Evolutionary conservation across 2,113 vertebrate genomes (phyloP).

Genomic region (Fregata magnificens): DNA sequence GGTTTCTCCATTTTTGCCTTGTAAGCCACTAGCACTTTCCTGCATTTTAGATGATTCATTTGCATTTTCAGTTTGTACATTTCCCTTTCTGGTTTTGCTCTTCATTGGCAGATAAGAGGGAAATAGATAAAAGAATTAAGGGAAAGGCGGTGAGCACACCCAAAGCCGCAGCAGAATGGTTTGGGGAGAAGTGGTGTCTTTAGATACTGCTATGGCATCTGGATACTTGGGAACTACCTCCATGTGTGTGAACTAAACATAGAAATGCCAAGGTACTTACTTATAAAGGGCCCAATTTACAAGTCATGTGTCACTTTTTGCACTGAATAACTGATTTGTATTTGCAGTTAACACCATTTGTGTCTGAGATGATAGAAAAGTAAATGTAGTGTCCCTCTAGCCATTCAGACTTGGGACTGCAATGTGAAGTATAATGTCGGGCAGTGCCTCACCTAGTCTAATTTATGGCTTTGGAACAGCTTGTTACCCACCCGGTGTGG

Average conservation of each 20-base stretch:
- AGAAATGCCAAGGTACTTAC: neutral
- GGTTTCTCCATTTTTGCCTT: neutral
- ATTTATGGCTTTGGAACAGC: slow-evolving; percentile 27
- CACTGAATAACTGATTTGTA: slow-evolving; percentile 19
- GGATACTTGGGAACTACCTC: neutral
- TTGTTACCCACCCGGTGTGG: neutral
- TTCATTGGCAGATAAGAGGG: neutral
- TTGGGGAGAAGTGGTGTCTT: neutral
- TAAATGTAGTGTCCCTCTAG: neutral
- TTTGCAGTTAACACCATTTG: slow-evolving; percentile 31
- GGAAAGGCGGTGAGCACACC: neutral
- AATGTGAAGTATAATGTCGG: neutral
- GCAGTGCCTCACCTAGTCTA: neutral
- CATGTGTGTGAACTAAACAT: neutral
- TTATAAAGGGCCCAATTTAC: neutral
- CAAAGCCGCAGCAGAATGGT: neutral
- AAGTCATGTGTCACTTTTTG: neutral
- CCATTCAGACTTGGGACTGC: neutral
- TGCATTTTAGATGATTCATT: neutral
- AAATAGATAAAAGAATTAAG: neutral
- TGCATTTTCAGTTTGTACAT: neutral
- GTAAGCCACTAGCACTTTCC: neutral
- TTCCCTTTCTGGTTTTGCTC: neutral
- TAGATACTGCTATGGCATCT: neutral
- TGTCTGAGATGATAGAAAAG: neutral